phyloP scores from a whole-genome alignment of 2,113 vertebrate species.

The Eleginops maclovinus region DNA sequence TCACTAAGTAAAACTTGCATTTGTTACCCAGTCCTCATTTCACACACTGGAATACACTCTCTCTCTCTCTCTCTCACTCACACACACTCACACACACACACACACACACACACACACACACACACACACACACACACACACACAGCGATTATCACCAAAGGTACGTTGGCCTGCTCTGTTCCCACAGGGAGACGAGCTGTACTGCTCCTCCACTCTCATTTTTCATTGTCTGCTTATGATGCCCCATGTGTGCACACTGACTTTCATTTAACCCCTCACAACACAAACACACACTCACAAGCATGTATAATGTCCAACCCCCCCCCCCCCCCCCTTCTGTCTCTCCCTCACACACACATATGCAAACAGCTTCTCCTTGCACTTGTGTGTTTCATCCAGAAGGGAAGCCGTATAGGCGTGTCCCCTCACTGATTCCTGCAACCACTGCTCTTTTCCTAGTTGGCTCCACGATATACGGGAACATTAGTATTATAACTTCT shows the following conservation, averaged over 20 bases:
- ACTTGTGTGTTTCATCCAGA: constrained; percentile 33
- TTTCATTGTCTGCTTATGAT: constrained; percentile 86
- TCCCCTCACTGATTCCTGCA: constrained; percentile 15
- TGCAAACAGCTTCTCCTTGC: constrained; percentile 23
- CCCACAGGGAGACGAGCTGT: constrained; percentile 76
- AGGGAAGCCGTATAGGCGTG: constrained; percentile 31
- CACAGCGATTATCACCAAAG: constrained; percentile 77
- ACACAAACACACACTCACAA: constrained; percentile 51
- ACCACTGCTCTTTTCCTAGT: neutral
- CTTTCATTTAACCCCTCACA: constrained; percentile 83
- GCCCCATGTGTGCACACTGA: constrained; percentile 79
- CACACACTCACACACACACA: constrained; percentile 28
- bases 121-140: constrained; percentile 48
- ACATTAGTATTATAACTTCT: neutral
- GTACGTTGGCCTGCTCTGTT: constrained; percentile 71
- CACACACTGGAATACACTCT: constrained; percentile 22
- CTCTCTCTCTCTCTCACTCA: no score
- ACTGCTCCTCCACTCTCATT: constrained; percentile 78
- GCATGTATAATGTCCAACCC: constrained; percentile 42
- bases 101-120: constrained; percentile 37
- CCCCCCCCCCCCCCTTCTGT: constrained; percentile 15
- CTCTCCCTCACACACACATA: constrained; percentile 17
- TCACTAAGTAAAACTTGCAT: constrained; percentile 25
- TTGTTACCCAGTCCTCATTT: constrained; percentile 40
- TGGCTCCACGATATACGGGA: neutral